Evolutionary conservation across 2,888 invertebrate genomes (phyloP).

Genomic region (Sesamia inferens): DNA sequence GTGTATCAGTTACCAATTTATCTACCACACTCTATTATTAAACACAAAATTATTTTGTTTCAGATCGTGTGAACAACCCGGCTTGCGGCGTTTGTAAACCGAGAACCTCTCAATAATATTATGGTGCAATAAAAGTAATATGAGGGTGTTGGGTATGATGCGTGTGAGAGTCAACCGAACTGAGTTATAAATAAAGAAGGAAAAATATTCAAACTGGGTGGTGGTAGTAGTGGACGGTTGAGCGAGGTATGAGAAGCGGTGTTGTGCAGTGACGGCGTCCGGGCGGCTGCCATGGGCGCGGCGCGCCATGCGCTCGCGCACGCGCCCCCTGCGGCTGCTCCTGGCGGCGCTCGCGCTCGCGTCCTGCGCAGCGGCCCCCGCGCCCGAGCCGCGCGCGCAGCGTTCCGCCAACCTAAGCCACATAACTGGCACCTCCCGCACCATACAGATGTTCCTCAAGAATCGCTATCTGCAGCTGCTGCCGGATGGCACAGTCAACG

Average conservation of each 20-base stretch:
- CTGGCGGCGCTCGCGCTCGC: constrained; percentile 89
- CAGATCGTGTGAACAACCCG: constrained; percentile 82
- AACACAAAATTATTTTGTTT: constrained; percentile 81
- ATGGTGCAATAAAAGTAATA: constrained; percentile 66
- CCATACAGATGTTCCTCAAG: constrained; percentile 96
- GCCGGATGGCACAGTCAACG: constrained; percentile 96
- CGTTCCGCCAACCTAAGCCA: constrained; percentile 95
- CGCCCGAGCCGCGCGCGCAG: constrained; percentile 91
- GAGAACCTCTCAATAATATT: constrained; percentile 59
- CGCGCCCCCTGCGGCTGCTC: constrained; percentile 89
- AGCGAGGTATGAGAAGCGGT: constrained; percentile 78
- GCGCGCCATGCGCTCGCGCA: constrained; percentile 88
- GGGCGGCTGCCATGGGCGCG: constrained; percentile 89
- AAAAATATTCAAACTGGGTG: constrained; percentile 51
- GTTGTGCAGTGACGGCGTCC: constrained; percentile 88
- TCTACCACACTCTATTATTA: constrained; percentile 74
- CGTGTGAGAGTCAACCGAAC: constrained; percentile 60
- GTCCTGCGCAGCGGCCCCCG: constrained; percentile 87
- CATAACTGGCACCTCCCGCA: constrained; percentile 94
- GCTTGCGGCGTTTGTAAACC: constrained; percentile 73
- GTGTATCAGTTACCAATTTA: constrained; percentile 70
- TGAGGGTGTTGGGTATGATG: constrained; percentile 63
- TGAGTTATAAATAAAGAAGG: constrained; percentile 54
- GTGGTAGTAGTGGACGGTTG: constrained; percentile 57
- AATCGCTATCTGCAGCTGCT: constrained; percentile 95